phyloP scores from a whole-genome alignment of 1,140 invertebrate genomes.

The Armadillidium nasatum region DNA sequence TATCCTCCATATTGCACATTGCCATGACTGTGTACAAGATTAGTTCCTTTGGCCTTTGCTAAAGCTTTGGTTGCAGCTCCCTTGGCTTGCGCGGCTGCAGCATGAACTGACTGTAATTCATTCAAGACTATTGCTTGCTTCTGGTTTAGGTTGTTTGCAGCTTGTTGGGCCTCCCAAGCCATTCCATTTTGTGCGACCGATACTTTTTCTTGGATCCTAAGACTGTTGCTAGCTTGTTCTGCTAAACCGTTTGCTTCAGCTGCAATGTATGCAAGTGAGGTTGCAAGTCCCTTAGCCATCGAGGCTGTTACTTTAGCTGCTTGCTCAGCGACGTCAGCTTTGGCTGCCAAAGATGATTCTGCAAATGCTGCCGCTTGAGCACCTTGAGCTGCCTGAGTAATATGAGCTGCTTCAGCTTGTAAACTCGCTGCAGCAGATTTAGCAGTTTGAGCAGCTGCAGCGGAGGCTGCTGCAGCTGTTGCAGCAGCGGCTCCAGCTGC shows the following conservation, averaged over 20 bases:
- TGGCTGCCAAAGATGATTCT: constrained; percentile 18
- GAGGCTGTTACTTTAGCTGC: constrained; percentile 18
- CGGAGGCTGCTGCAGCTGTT: constrained; percentile 10
- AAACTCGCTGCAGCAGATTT: constrained; percentile 14
- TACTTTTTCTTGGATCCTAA: not conserved
- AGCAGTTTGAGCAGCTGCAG: constrained; percentile 21
- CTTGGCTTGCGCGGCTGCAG: constrained; percentile 18
- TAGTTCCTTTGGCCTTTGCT: constrained; percentile 16
- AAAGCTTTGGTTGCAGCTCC: constrained; percentile 22
- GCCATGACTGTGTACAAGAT: not conserved
- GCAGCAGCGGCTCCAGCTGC: constrained; percentile 20
- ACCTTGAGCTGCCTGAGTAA: constrained; percentile 24
- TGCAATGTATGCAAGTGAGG: not conserved
- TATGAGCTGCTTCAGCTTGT: constrained; percentile 21
- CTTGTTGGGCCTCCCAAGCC: constrained; percentile 27
- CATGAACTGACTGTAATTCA: constrained; percentile 20
- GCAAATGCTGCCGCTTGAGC: constrained; percentile 24
- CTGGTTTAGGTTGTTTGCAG: constrained; percentile 21
- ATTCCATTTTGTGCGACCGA: constrained; percentile 13
- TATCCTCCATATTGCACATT: constrained; percentile 3
- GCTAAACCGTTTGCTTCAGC: constrained; percentile 20
- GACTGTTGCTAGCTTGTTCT: not conserved
- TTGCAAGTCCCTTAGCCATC: constrained; percentile 3
- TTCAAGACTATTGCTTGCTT: constrained; percentile 14
- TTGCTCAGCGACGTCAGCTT: constrained; percentile 12